Conservation (phyloP, 2,113 vertebrate species). For the Callaeas wilsoni region DNA sequence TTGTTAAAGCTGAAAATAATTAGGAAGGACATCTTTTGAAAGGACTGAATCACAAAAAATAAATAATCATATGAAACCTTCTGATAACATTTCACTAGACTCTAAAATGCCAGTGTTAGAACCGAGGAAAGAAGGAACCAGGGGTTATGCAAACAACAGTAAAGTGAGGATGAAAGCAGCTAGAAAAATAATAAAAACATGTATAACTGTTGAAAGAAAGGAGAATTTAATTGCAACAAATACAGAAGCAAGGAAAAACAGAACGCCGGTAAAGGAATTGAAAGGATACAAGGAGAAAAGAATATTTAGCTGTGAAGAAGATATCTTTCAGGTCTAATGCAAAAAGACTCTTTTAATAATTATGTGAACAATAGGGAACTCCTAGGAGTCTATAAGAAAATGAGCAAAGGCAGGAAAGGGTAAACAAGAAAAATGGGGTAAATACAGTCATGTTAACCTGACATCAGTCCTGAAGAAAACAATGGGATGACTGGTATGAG, state of each 20-base stretch:
- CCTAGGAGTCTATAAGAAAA: not conserved
- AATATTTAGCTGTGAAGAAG: not conserved
- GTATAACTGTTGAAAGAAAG: not conserved
- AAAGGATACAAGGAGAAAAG: not conserved
- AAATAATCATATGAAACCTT: not conserved
- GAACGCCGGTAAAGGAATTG: not conserved
- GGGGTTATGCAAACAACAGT: slow-evolving; percentile 14
- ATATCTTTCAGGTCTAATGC: not conserved
- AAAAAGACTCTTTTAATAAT: not conserved
- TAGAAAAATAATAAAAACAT: slow-evolving; percentile 11
- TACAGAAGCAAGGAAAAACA: not conserved
- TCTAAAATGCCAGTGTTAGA: not conserved
- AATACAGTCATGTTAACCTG: slow-evolving; percentile 11
- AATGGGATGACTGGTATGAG: slow-evolving; percentile 25
- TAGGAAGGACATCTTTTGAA: not conserved
- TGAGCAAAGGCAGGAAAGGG: not conserved
- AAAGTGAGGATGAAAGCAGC: not conserved
- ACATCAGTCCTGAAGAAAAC: slow-evolving; percentile 38
- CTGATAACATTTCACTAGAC: not conserved
- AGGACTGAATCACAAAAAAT: not conserved
- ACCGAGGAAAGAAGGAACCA: not conserved
- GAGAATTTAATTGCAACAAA: not conserved
- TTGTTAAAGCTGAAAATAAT: not conserved
- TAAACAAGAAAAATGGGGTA: slow-evolving; percentile 33
- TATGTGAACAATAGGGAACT: not conserved